These are phyloP conservation scores for Drosophila lowei DNA, from an alignment of 1,140 invertebrate species.

Conservation along the genomic window DNA sequence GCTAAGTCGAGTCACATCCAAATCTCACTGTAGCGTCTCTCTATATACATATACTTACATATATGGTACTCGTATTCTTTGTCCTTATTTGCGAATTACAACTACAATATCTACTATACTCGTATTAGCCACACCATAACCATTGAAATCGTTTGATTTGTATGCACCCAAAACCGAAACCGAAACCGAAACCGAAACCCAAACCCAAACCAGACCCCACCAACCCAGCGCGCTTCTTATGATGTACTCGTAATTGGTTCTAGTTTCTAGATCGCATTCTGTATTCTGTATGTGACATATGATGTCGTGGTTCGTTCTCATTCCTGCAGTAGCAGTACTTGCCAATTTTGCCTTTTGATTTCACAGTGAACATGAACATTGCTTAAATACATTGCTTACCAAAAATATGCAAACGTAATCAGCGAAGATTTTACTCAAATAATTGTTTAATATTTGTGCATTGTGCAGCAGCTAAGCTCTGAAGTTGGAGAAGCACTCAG, in stretches of 20 bases:
- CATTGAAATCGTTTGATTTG: constrained; percentile 51
- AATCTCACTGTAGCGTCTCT: constrained; percentile 44
- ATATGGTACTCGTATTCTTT: constrained; percentile 55
- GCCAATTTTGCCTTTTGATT: constrained; percentile 66
- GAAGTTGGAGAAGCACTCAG: constrained; percentile 26
- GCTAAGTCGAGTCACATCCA: constrained; percentile 56
- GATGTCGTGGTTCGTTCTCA: constrained; percentile 71
- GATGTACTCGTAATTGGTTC: constrained; percentile 55
- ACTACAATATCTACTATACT: constrained; percentile 35
- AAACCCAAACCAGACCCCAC: constrained; percentile 1
- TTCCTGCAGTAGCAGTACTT: constrained; percentile 74
- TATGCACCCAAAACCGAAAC: constrained; percentile 55
- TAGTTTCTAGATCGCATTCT: constrained; percentile 33
- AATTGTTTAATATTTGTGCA: constrained; percentile 38
- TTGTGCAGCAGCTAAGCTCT: constrained; percentile 42
- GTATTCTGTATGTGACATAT: constrained; percentile 71
- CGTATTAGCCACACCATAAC: constrained; percentile 46
- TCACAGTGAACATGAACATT: constrained; percentile 60
- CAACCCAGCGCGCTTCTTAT: constrained; percentile 64
- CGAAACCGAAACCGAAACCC: not conserved
- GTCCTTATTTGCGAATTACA: constrained; percentile 69
- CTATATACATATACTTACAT: constrained; percentile 44
- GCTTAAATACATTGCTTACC: constrained; percentile 67
- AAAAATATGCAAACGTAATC: constrained; percentile 77
- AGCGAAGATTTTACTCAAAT: constrained; percentile 38